Conservation (phyloP, 2,113 vertebrate genomes). For the Progne subis region DNA sequence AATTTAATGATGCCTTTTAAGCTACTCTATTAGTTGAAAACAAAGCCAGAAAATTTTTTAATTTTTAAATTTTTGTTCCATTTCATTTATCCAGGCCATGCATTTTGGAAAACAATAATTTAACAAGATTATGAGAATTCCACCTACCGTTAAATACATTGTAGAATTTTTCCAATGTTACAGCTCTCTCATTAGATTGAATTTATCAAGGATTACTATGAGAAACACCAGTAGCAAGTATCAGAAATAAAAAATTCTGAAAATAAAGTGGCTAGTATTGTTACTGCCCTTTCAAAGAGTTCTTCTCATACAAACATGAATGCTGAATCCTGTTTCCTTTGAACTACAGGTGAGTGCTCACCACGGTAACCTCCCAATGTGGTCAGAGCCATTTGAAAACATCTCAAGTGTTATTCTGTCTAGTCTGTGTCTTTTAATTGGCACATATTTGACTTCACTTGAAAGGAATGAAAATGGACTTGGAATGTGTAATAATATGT, state of each 20-base stretch:
- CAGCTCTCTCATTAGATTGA: neutral
- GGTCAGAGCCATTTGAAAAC: neutral
- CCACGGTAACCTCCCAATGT: slow-evolving; percentile 42
- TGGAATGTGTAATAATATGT: neutral
- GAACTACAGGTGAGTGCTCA: neutral
- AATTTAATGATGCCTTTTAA: neutral
- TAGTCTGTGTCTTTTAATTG: slow-evolving; percentile 18
- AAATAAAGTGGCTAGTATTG: neutral
- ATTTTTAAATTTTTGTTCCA: neutral
- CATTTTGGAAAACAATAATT: neutral
- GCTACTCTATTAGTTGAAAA: neutral
- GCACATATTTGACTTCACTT: neutral
- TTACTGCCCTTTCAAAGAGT: neutral
- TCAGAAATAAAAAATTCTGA: neutral
- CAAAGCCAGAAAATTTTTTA: neutral
- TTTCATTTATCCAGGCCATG: neutral
- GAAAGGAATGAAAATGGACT: neutral
- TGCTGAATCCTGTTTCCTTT: neutral
- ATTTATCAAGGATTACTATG: neutral
- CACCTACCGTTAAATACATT: neutral
- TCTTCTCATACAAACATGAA: neutral
- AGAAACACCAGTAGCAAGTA: neutral
- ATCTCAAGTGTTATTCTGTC: neutral
- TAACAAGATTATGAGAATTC: neutral
- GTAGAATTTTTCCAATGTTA: neutral